Evolutionary conservation across 2,113 vertebrate species (phyloP).

Genomic region (Mugil cephalus): DNA sequence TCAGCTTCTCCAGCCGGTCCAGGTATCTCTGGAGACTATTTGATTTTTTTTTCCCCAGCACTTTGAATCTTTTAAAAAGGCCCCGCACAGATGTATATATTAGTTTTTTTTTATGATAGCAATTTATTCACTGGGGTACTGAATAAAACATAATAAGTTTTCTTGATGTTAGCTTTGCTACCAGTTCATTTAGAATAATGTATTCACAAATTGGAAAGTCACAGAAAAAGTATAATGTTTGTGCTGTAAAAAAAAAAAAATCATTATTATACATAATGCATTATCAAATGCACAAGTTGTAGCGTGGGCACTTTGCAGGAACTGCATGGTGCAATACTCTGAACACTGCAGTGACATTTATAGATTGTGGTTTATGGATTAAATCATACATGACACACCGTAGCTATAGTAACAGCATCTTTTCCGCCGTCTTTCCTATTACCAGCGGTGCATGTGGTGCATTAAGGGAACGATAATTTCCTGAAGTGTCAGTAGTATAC

Average conservation of each 20-base stretch:
- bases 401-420: constrained; percentile 25
- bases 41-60: background rate
- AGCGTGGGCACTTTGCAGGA: background rate
- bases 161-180: background rate
- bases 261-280: constrained; percentile 6
- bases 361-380: constrained; percentile 13
- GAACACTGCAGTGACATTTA: constrained; percentile 13
- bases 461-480: no score
- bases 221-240: constrained; percentile 16
- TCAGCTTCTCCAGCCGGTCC: background rate
- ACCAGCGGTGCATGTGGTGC: background rate
- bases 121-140: constrained; percentile 43
- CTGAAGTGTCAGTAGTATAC: no score
- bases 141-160: constrained; percentile 47
- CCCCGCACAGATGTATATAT: constrained; percentile 6
- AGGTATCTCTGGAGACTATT: constrained; percentile 24
- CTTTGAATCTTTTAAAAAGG: constrained; percentile 17
- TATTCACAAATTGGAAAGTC: constrained; percentile 19
- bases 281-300: background rate
- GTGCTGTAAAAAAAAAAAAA: constrained; percentile 6
- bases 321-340: background rate
- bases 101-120: constrained; percentile 9
- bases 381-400: constrained; percentile 2
- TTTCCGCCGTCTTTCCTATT: background rate
- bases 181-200: constrained; percentile 37